Percentiles rank a stretch among this genome's conserved stretches.
These are phyloP conservation scores for Anhinga anhinga DNA, from an alignment of 2,113 vertebrate species.

Conservation along the genomic window DNA sequence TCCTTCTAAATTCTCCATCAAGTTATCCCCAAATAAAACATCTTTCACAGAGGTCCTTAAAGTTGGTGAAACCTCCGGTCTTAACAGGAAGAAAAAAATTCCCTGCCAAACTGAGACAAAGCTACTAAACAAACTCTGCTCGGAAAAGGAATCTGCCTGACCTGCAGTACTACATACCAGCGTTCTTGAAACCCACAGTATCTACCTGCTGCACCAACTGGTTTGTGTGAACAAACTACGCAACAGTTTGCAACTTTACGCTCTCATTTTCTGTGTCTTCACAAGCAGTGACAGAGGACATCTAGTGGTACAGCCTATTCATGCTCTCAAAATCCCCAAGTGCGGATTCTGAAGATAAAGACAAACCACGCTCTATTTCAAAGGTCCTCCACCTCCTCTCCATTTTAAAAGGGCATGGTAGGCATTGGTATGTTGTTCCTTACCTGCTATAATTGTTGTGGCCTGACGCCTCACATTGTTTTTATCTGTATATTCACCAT, in stretches of 20 bases:
- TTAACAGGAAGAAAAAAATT: background rate
- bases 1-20: background rate
- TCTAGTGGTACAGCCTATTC: background rate
- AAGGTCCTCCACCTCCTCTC: background rate
- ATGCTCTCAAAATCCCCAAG: background rate
- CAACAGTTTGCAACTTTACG: background rate
- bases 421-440: background rate
- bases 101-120: background rate
- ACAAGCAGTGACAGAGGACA: background rate
- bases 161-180: background rate
- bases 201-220: background rate
- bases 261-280: background rate
- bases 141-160: background rate
- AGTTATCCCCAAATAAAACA: background rate
- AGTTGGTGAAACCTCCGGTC: background rate
- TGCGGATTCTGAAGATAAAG: background rate
- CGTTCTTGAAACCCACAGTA: background rate
- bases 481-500: slow-evolving; percentile 95
- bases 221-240: background rate
- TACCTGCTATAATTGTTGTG: slow-evolving; percentile 96
- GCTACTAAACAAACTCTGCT: background rate
- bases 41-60: background rate
- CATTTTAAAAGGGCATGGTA: background rate
- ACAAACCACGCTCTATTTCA: background rate
- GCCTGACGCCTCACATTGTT: slow-evolving; percentile 93